phyloP scores from a whole-genome alignment of 2,113 vertebrate genomes.

The Dipodomys merriami region DNA sequence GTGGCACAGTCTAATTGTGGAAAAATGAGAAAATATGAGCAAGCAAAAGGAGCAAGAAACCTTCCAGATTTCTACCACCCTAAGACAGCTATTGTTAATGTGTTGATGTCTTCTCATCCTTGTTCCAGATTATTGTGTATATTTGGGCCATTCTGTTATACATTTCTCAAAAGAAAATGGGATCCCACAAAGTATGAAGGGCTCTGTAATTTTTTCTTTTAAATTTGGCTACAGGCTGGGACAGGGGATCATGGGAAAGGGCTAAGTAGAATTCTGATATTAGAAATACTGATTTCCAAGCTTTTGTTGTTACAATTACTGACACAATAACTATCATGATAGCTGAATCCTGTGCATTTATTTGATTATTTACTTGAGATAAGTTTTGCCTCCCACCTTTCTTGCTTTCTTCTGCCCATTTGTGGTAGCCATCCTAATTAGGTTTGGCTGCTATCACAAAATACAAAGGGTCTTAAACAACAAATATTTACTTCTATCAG shows the following conservation, averaged over 20 bases:
- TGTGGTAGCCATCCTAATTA: neutral
- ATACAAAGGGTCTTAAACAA: neutral
- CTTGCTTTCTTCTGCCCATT: neutral
- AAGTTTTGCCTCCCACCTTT: neutral
- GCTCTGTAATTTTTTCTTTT: neutral
- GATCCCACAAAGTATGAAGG: neutral
- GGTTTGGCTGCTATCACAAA: neutral
- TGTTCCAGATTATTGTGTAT: conserved; percentile 21
- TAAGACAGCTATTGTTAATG: conserved; percentile 34
- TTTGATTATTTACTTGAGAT: neutral
- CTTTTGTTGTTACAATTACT: neutral
- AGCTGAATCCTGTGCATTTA: neutral
- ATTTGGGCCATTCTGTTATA: conserved; percentile 14
- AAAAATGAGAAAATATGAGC: conserved; percentile 57
- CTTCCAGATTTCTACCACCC: conserved; percentile 21
- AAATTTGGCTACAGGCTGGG: neutral
- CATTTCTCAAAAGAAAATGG: conserved; percentile 19
- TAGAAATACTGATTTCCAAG: neutral
- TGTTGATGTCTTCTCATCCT: conserved; percentile 10
- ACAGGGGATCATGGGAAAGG: neutral
- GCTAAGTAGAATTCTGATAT: neutral
- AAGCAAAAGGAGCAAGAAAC: conserved; percentile 46
- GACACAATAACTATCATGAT: neutral
- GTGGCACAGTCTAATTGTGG: conserved; percentile 48
- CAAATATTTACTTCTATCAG: neutral